Base-by-base conservation (phyloP, 2,888 invertebrate species). In the Panzeria rudis region DNA sequence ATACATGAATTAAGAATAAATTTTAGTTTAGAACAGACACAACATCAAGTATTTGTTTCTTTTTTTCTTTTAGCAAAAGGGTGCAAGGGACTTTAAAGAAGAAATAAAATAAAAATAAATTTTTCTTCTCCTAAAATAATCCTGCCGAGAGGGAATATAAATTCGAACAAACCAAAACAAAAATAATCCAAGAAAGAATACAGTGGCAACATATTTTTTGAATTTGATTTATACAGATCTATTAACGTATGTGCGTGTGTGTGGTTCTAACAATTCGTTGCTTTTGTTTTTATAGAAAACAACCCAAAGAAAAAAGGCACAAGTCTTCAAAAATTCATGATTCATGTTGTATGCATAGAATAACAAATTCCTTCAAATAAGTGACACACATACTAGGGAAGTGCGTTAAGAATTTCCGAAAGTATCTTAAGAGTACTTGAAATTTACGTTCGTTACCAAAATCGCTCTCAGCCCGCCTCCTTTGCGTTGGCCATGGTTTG, bases 141-240 rank as follows among this genome's bases (percentile, higher is more conserved):
- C 11, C 3, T 11, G 68, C 38, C 25, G n/a, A 1, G 20, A 11
- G 68, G 23, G 20, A 25, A n/a, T 32, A 25, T 5, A 15, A 52
- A 61, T 38, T 66, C 44, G 44, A 32, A 17, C 5, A 72, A 69
- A 75, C 29, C 20, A 29, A 62, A 54, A 41, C 25, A 23, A 47
- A 59, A 64, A 44, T 52, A 72, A 25, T 41, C n/a, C 44, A 13
- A 44, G 8, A 59, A 29, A 41, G n/a, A 17, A 32, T 61, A 61
- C 20, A 61, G 52, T 68, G 72, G 68, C 61, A 81, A 81, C 72
- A 84, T 73, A 80, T 77, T 84, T 84, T 77, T 68, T 23, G 25
- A 84, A 81, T 84, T 84, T 84, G 72, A 77, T 72, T 81, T 81
- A 81, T 77, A 29, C 68, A 61, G 80, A 77, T 84, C 81, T 73